Base-by-base conservation (phyloP, 2,888 invertebrate genomes). In the Stegophylla sp. region DNA sequence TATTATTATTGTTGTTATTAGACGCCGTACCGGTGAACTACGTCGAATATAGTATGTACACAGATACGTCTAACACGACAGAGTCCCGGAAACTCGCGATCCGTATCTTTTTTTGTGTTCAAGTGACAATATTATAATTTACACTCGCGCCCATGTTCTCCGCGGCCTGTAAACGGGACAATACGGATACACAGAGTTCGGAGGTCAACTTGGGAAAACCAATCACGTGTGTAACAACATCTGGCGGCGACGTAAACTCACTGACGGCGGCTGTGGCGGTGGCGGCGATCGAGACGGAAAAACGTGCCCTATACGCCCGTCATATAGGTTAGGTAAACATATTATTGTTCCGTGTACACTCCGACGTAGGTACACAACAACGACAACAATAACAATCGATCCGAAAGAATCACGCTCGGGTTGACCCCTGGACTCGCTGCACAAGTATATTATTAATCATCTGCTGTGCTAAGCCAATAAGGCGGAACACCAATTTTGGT, bases 81-180 rank as follows among this genome's bases (percentile, higher is more conserved):
- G 48, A 12, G n/a, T 45, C 67, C 28, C 48, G 67, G 67, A 48
- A 48, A 69, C 28, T 48, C 28, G 45, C 48, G 48, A 48, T 69
- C 67, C n/a, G 28, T 69, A 69, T 69, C 67, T 69, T 69, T 45
- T 45, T 1, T 10, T 20, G 23, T 15, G 67, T 69, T 48, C 28
- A 48, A 69, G 41, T 41, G n/a, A 34, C n/a, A 20, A 20, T n/a
- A n/a, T 69, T 26, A 69, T 28, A 13, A 20, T 20, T 10, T n/a
- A 26, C 5, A 12, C 15, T 1, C 61, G 26, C 28, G 28, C 10
- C 26, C 15, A 7, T 7, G 51, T n/a, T n/a, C 51, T 13, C 4
- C 51, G 51, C 4, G n/a, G 51, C n/a, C 51, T n/a, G n/a, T n/a
- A n/a, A n/a, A n/a, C n/a, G n/a, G n/a, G n/a, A n/a, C n/a, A n/a